A percentile compares a stretch with the other conserved stretches of the same genome.
phyloP scores from a whole-genome alignment of 1,140 invertebrate species.

The Dendroctonus ponderosae region DNA sequence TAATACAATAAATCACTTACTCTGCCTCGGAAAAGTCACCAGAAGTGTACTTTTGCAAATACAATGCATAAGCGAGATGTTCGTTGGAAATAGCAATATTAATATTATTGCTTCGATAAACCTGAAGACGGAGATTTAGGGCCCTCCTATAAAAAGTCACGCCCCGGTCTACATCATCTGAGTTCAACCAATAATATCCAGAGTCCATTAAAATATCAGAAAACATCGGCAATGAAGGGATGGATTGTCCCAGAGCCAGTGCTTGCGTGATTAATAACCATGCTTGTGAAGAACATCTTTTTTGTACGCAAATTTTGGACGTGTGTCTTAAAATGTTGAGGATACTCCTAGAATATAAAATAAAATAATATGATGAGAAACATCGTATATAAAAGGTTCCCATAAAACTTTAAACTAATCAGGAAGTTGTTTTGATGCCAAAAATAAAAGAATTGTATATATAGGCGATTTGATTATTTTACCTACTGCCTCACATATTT shows the following conservation, averaged over 20 bases:
- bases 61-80: slow-evolving; percentile 88
- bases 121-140: slow-evolving; percentile 66
- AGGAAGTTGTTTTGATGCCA: slow-evolving; percentile 8
- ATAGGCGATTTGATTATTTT: too few species aligned
- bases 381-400: too few species aligned
- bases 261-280: slow-evolving; percentile 80
- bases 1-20: slow-evolving; percentile 46
- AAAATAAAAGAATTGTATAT: too few species aligned
- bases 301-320: slow-evolving; percentile 83
- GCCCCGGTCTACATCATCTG: slow-evolving; percentile 79
- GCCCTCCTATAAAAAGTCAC: slow-evolving; percentile 83
- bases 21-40: slow-evolving; percentile 78
- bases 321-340: slow-evolving; percentile 80
- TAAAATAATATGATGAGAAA: too few species aligned
- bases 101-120: slow-evolving; percentile 83
- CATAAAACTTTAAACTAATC: slow-evolving; percentile 4
- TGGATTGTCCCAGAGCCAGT: slow-evolving; percentile 66
- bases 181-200: slow-evolving; percentile 86
- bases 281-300: slow-evolving; percentile 77
- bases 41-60: slow-evolving; percentile 87
- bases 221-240: slow-evolving; percentile 71
- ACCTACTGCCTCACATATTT: too few species aligned
- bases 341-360: slow-evolving; percentile 55
- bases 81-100: slow-evolving; percentile 84
- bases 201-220: slow-evolving; percentile 83